These are phyloP conservation scores for Triplophysa yarkandensis DNA, from an alignment of 2,797 vertebrate species.

Conservation along the genomic window DNA sequence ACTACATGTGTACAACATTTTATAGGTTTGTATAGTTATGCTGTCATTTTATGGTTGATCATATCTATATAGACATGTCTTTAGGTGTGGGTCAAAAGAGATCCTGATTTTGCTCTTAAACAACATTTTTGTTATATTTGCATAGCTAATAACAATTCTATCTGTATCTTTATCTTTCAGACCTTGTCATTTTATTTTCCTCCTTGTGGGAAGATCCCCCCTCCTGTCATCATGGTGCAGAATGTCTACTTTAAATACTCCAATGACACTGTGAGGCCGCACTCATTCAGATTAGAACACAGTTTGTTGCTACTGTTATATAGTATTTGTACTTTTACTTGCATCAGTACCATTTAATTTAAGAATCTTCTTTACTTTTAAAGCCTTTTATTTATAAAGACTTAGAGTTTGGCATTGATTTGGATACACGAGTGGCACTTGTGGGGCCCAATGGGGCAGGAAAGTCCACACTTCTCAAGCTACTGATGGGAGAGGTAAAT, in stretches of 20 bases:
- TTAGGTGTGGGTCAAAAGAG: neutral
- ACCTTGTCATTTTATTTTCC: conserved; percentile 97
- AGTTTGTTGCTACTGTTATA: neutral
- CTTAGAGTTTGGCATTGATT: conserved; percentile 95
- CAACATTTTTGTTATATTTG: neutral
- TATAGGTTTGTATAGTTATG: neutral
- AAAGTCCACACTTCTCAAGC: conserved; percentile 96
- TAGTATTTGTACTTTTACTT: neutral
- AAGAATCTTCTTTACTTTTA: neutral
- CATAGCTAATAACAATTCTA: neutral
- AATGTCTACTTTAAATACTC: conserved; percentile 97
- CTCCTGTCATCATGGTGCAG: conserved; percentile 99
- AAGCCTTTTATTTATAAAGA: conserved; percentile 94
- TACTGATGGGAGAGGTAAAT: conserved; percentile 91
- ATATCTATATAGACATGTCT: neutral
- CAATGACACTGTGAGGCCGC: conserved; percentile 79
- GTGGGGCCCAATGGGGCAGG: conserved; percentile 98
- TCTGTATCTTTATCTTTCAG: conserved; percentile 65
- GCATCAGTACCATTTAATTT: neutral
- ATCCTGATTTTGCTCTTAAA: too few species aligned
- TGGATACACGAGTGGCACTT: conserved; percentile 94
- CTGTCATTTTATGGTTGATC: neutral
- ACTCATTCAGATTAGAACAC: neutral
- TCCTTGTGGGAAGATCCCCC: conserved; percentile 97
- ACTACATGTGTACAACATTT: neutral